phyloP scores from a whole-genome alignment of 2,113 vertebrate genomes.

The Sapayoa aenigma region DNA sequence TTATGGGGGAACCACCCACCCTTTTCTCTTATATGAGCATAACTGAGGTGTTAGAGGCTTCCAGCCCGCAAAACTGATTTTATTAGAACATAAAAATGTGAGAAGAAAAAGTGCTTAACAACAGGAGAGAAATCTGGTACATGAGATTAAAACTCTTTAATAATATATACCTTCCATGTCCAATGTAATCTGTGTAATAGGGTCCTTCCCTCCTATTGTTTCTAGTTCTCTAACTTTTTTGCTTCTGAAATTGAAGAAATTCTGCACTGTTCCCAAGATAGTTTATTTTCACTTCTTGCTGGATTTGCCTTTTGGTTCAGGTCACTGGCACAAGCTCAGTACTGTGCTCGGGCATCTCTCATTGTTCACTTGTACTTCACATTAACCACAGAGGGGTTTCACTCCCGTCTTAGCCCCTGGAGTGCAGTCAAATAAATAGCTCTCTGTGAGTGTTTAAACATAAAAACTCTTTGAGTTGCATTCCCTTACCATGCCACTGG shows the following conservation, averaged over 20 bases:
- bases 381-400: rapidly evolving
- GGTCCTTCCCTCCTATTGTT: neutral
- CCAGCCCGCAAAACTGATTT: neutral
- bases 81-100: neutral
- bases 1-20: neutral
- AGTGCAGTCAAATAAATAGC: neutral
- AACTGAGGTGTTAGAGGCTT: neutral
- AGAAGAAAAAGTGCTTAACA: neutral
- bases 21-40: neutral
- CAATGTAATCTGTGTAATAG: neutral
- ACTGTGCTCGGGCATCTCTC: neutral
- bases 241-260: neutral
- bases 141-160: neutral
- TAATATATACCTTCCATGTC: neutral
- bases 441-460: neutral
- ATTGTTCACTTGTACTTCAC: rapidly evolving
- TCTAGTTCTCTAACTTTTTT: neutral
- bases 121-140: neutral
- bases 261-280: neutral
- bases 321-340: neutral
- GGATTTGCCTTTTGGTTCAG: neutral
- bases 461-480: neutral
- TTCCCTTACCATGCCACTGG: neutral
- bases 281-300: neutral
- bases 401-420: neutral